Base-by-base conservation (phyloP, 2,797 vertebrate species). In the Argya squamiceps region DNA sequence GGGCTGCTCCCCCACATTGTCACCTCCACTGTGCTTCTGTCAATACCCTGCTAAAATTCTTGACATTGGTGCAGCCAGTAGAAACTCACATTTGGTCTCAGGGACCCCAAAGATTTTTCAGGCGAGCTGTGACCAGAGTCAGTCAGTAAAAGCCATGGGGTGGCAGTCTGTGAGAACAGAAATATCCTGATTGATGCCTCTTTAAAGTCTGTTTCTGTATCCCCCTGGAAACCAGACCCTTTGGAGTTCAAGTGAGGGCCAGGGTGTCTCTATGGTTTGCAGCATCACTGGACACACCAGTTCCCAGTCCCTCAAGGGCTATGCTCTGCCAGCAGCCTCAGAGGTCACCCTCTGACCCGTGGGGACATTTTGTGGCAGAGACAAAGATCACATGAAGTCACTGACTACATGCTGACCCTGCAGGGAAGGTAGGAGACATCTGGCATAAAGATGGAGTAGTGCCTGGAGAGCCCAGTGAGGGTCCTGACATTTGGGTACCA, bases 61-160 rank as follows among this genome's bases (percentile, higher is more conserved):
- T n/a, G 34, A 56, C 1, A 0, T 1, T 47, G 23, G 18, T 24
- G 41, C 34, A 62, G 9, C 12, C 34, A 50, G 11, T 10, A 29
- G 29, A 32, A 89, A 22, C 3, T 44, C 15, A 21, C 16, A 9
- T 29, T 21, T 44, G 9, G 27, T 44, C 27, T 58, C 37, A 74
- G 43, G 19, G 9, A 23, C 46, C 27, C 16, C 49, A 53, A 46
- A 74, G 24, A 26, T 6, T 2, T 76, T 60, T 70, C 70, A 65
- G 19, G 21, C 65, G 16, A 89, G 34, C 37, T 63, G 27, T 63
- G 56, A 60, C 6, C 14, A 43, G 20, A 69, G 20, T 21, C 15
- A 67, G 27, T 22, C 20, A 37, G 20, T 29, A 34, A 4, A 13
- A 69, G 41, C 13, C 27, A 2, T 29, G 15, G 47, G 3, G 24